Evolutionary conservation across 1,140 invertebrate genomes (phyloP), one percentile per base, ranked within the genome.

Genomic region (Sminthurides bifidus): DNA sequence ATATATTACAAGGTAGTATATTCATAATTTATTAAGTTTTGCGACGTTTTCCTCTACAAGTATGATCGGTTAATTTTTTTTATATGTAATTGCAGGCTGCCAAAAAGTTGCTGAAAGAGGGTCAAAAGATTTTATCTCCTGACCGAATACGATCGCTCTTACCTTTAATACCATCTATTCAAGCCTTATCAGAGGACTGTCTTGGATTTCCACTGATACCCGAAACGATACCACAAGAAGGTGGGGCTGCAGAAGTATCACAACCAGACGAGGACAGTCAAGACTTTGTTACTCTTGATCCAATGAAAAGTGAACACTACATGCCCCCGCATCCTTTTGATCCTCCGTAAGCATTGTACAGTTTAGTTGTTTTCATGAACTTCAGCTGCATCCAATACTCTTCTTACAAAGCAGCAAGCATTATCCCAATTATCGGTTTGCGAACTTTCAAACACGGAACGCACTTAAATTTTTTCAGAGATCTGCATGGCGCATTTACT

Each of bases 1-100:
- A 86, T 97, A 23, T 97, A 96, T 71, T 93, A 88, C 72, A 96
- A 95, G 72, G 61, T 58, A 56, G n/a, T n/a, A n/a, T n/a, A n/a
- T n/a, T n/a, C n/a, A n/a, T n/a, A n/a, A 23, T 14, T 10, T 30
- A 30, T 41, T 4, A 19, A 19, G 6, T 30, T 49, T 67, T 14
- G 10, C 27, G 30, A 26, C 19, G 10, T 24, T 37, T 44, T 48
- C 27, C 2, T 33, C 21, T 12, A 44, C 17, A 43, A 43, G 8
- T 8, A 26, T 48, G 26, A 27, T 26, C 8, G 6, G 21, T 15
- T 44, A 8, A 15, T 44, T 14, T 44, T 14, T 8, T 19, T 44
- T 21, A 15, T 44, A 19, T 8, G 21, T 44, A 26, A 23, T 58
- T 55, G n/a, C 41, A 63, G 61, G 87, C 92, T 0, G 92, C 92